Conservation (phyloP, 1,140 invertebrate species). For the Drosophila lacteicornis region DNA sequence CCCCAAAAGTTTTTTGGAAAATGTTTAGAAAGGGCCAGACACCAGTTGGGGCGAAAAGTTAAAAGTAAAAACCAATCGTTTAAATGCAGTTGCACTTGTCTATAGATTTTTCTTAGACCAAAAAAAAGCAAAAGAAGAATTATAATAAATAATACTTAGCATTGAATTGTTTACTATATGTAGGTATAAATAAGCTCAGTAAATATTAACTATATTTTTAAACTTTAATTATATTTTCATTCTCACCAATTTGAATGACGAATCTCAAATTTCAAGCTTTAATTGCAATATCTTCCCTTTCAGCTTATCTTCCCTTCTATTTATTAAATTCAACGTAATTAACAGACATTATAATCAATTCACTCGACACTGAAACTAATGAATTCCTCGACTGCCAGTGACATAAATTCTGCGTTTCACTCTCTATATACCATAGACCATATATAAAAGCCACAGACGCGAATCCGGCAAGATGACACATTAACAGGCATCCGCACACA, state of each 20-base stretch:
- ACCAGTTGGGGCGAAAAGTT: neutral
- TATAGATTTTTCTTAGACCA: neutral
- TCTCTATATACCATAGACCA: constrained; percentile 10
- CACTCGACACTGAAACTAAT: constrained; percentile 1
- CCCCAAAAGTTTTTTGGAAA: constrained; percentile 30
- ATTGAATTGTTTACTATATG: no score
- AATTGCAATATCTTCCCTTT: neutral
- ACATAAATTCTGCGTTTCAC: constrained; percentile 23
- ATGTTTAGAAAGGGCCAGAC: constrained; percentile 25
- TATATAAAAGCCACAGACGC: constrained; percentile 14
- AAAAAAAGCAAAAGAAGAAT: no score
- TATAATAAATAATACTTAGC: no score
- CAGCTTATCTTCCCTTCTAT: neutral
- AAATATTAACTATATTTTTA: no score
- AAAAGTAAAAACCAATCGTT: constrained; percentile 5
- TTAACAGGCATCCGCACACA: constrained; percentile 59
- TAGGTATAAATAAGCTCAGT: no score
- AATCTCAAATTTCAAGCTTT: neutral
- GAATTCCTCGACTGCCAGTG: constrained; percentile 1
- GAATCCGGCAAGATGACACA: constrained; percentile 44
- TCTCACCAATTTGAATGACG: no score
- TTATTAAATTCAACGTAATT: neutral
- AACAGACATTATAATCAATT: constrained; percentile 16
- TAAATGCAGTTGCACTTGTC: neutral
- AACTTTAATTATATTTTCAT: no score